phyloP scores from a whole-genome alignment of 2,113 vertebrate genomes.

The Osmerus eperlanus region DNA sequence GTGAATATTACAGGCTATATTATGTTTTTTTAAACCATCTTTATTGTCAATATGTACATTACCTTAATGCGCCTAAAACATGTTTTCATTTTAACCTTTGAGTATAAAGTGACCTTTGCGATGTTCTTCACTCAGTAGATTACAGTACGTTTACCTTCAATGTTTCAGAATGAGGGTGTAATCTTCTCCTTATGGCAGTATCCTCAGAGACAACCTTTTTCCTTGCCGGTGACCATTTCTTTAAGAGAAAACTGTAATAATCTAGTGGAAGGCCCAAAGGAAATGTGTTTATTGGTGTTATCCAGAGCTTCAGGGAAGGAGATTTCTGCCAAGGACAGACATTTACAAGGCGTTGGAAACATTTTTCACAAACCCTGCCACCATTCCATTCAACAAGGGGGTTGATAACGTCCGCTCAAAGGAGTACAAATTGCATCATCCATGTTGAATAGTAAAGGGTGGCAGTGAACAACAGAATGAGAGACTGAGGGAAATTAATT shows the following conservation, averaged over 20 bases:
- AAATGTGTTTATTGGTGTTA: neutral
- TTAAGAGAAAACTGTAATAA: neutral
- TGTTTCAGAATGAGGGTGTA: too few species aligned
- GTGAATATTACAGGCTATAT: too few species aligned
- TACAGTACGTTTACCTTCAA: too few species aligned
- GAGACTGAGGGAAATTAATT: neutral
- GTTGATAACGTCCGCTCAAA: neutral
- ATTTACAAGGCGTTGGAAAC: slow-evolving; percentile 41
- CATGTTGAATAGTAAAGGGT: neutral
- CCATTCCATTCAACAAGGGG: neutral
- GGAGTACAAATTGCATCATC: neutral
- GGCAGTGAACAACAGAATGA: too few species aligned
- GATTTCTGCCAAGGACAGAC: slow-evolving; percentile 17
- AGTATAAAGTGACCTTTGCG: too few species aligned
- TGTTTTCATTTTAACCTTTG: too few species aligned
- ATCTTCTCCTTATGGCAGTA: too few species aligned
- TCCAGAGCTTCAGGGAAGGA: slow-evolving; percentile 20
- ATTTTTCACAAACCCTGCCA: slow-evolving; percentile 3
- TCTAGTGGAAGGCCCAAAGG: neutral
- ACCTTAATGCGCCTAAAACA: too few species aligned
- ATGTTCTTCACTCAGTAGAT: too few species aligned
- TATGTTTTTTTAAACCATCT: too few species aligned
- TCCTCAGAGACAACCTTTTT: neutral
- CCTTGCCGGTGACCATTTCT: neutral
- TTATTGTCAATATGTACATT: too few species aligned